Base-by-base conservation (phyloP, 1,140 invertebrate genomes). In the Mycetomoellerius zeteki region DNA sequence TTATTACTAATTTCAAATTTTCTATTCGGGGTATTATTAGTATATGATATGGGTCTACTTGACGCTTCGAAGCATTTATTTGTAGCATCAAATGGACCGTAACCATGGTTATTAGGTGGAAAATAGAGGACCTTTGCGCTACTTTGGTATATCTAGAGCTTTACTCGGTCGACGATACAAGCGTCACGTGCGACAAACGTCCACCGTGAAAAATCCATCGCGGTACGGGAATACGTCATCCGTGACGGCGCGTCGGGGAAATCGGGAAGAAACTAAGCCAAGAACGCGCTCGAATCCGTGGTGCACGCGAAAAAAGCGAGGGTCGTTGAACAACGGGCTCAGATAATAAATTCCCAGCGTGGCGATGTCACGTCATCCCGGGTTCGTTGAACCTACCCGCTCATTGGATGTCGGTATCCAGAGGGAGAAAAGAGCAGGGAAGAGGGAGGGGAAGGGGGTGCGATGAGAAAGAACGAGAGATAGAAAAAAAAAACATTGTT, bases 301-400 rank as follows among this genome's bases (percentile, higher is more conserved):
- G 47, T 21, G 47, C 47, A 3, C 71, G 54, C 87, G 86, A 88
- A 71, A 91, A 86, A 88, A 84, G 85, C 84, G 73, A 82, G 89
- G 88, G 89, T 91, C 89, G 88, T 92, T 90, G 90, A 85, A 90
- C 89, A 90, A 90, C 85, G 77, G 52, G 80, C 88, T 69, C 77
- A 88, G 90, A 93, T 93, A 93, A 94, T 93, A 93, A 93, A 93
- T 93, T 93, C 90, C 88, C 90, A 89, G 90, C 89, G 90, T 91
- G 88, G 91, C 89, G 85, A 88, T 93, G 91, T 93, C 92, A 82
- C 88, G 88, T 93, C 91, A 92, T 91, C 90, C 86, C 78, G 85
- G 71, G 92, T 92, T 92, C 92, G 87, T 92, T 91, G 91, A 93
- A 90, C 90, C 64, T 75, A 33, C 58, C 33, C 27, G 86, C 12